Base-by-base conservation (phyloP, 1,140 invertebrate genomes). In the Hermatobates lingyangjiaoensis region DNA sequence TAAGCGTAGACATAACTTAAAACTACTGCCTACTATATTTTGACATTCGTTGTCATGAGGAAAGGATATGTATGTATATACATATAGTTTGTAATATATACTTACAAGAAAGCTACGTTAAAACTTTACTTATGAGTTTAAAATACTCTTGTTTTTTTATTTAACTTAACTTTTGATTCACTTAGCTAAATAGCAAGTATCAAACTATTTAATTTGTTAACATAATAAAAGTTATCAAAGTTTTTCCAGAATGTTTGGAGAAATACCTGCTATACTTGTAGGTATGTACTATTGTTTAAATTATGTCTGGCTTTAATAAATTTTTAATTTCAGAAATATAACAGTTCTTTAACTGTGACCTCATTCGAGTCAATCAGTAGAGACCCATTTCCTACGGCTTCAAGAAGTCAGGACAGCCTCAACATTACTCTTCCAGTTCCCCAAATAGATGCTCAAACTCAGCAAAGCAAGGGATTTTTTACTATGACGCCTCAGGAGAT, bases 401-500 rank as follows among this genome's bases (percentile, higher is more conserved):
- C 40, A 18, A 23, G 15, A 30, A 20, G 26, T 21, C 20, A 24
- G 27, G 27, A 39, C 14, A 10, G 7, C 10, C 5, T 15, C 23
- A 39, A 49, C 21, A 48, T 27, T 18, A 21, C 51, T n/a, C 30
- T 57, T 1, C 47, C 48, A 15, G 48, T 44, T 10, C 47, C 50
- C 12, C 27, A 51, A 21, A 12, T 14, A 2, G 27, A 38, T 14
- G 21, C 27, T 28, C 23, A 42, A 34, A 27, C 21, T 14, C 45
- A 68, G 54, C 65, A 62, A 10, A 62, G 63, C 1, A 66, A 68
- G 57, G 71, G 73, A 23, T 84, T 83, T 70, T 84, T 83, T 14
- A 85, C 81, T 2, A 82, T 87, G 74, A 86, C 83, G 1, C 83
- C 85, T 0, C 83, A 87, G 58, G 80, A 87, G 63, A 86, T 87